phyloP scores from a whole-genome alignment of 2,888 invertebrate species.

The Iselma pallidipennis region DNA sequence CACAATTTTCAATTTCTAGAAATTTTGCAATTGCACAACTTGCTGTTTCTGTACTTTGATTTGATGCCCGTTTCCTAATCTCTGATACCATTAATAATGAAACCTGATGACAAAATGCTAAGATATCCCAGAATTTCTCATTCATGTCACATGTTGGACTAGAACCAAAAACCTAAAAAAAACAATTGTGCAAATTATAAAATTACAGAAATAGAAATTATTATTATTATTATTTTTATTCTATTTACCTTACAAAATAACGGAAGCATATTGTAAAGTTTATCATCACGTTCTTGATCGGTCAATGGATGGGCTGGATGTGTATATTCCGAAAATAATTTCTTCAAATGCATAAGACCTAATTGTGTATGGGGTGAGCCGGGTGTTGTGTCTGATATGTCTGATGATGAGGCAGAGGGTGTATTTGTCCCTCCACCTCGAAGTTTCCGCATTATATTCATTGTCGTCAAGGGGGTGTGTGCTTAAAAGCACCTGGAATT shows the following conservation, averaged over 20 bases:
- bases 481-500: constrained; percentile 24
- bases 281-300: constrained; percentile 85
- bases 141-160: constrained; percentile 95
- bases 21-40: constrained; percentile 97
- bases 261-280: constrained; percentile 96
- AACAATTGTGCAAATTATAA: too few species aligned
- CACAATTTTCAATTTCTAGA: constrained; percentile 91
- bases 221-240: not conserved
- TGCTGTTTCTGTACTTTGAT: constrained; percentile 94
- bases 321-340: constrained; percentile 92
- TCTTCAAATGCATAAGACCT: constrained; percentile 94
- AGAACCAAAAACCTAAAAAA: constrained; percentile 83
- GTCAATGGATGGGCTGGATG: constrained; percentile 82
- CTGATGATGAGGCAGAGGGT: constrained; percentile 58
- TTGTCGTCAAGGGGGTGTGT: constrained; percentile 46
- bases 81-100: constrained; percentile 97
- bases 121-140: constrained; percentile 95
- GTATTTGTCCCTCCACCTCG: constrained; percentile 64
- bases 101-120: constrained; percentile 92
- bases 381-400: constrained; percentile 63
- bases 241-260: constrained; percentile 89
- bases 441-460: constrained; percentile 94
- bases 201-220: not conserved
- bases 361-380: constrained; percentile 81
- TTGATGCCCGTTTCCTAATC: constrained; percentile 91